A percentile compares a stretch with the other conserved stretches of the same genome.
phyloP scores from a whole-genome alignment of 2,888 invertebrate species.

The Pegoplata infirma region DNA sequence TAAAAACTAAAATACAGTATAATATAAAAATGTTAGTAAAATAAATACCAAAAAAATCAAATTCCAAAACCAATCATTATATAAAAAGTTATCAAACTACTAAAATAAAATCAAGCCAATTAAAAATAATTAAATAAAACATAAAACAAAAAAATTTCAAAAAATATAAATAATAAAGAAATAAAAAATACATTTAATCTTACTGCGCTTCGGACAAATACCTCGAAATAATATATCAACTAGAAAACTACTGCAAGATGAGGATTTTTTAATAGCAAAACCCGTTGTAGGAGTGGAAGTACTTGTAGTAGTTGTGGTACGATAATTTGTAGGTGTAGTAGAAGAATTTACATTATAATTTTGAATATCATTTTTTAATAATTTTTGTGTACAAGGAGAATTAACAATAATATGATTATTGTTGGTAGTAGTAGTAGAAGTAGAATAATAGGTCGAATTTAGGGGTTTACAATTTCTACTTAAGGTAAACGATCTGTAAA shows the following conservation, averaged over 20 bases:
- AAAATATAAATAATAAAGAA: constrained; percentile 37
- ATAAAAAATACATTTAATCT: constrained; percentile 68
- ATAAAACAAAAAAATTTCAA: constrained; percentile 57
- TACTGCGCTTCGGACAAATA: constrained; percentile 78
- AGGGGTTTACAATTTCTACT: constrained; percentile 74
- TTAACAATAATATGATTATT: constrained; percentile 36
- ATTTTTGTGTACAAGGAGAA: constrained; percentile 54
- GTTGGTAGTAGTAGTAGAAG: constrained; percentile 41
- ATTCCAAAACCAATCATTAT: constrained; percentile 38
- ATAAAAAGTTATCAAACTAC: not conserved
- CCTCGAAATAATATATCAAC: constrained; percentile 79
- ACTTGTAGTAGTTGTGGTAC: constrained; percentile 66
- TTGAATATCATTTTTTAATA: constrained; percentile 55
- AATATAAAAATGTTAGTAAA: not conserved
- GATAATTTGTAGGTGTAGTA: constrained; percentile 64
- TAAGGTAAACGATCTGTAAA: constrained; percentile 62
- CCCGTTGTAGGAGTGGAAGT: constrained; percentile 63
- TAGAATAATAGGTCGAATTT: constrained; percentile 59
- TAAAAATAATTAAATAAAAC: constrained; percentile 62
- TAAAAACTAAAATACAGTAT: no score
- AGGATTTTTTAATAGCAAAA: constrained; percentile 78
- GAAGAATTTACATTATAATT: constrained; percentile 64
- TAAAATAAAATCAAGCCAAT: no score
- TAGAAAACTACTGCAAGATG: constrained; percentile 79
- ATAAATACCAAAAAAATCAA: constrained; percentile 18